These are phyloP conservation scores for Lagopus leucura DNA, from an alignment of 2,113 vertebrate species.

Conservation along the genomic window DNA sequence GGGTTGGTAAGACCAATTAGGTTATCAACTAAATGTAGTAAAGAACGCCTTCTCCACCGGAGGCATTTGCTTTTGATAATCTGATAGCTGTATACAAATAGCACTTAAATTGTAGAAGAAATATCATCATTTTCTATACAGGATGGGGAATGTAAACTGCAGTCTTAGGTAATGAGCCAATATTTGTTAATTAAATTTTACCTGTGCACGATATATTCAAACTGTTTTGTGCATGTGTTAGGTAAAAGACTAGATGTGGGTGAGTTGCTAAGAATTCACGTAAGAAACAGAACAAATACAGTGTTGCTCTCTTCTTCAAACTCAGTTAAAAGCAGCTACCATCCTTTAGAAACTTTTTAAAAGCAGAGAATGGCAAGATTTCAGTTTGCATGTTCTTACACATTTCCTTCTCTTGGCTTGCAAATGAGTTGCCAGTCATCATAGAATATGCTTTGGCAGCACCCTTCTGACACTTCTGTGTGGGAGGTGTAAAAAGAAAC, in stretches of 20 bases:
- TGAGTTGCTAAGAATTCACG: not conserved
- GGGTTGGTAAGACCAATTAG: not conserved
- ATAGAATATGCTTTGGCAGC: conserved; percentile 49
- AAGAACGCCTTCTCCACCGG: not conserved
- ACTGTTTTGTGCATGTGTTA: not conserved
- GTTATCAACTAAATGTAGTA: not conserved
- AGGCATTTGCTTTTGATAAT: not conserved
- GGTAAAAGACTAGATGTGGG: not conserved
- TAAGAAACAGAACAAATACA: not conserved
- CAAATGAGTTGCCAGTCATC: conserved; percentile 50
- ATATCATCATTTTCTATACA: not conserved
- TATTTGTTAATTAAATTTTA: not conserved
- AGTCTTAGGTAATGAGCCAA: not conserved
- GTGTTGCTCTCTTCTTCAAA: not conserved
- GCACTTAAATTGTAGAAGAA: not conserved
- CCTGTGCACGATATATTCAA: not conserved
- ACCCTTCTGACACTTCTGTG: conserved; percentile 46
- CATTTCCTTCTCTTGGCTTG: conserved; percentile 40
- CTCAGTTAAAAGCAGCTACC: not conserved
- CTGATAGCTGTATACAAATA: not conserved
- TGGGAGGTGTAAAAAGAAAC: conserved; percentile 63
- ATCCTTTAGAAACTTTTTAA: not conserved
- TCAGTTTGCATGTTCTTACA: conserved; percentile 45
- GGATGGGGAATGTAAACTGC: not conserved
- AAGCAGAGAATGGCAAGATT: conserved; percentile 15